These are phyloP conservation scores for Cecidostiba fungosa DNA, from an alignment of 2,888 invertebrate genomes.

Conservation along the genomic window DNA sequence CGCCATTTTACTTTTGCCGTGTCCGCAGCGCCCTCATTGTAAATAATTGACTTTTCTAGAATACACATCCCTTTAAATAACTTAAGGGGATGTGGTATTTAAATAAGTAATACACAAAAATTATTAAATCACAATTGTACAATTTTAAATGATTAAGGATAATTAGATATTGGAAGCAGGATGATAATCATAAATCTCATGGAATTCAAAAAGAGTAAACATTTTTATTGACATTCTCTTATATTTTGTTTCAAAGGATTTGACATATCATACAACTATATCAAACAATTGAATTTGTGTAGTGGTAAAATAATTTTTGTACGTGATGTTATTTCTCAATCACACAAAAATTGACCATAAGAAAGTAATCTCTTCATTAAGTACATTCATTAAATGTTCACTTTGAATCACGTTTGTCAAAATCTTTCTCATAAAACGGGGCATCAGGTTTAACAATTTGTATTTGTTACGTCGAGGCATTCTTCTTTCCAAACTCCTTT, in stretches of 20 bases:
- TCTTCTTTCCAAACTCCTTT: slow-evolving; percentile 59
- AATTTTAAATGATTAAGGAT: background rate
- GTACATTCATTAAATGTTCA: slow-evolving; percentile 59
- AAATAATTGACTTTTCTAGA: too few relatives aligned
- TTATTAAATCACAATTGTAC: background rate
- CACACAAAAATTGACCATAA: slow-evolving; percentile 44
- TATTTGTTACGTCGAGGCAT: slow-evolving; percentile 55
- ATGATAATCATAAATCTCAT: slow-evolving; percentile 33
- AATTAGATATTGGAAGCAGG: background rate
- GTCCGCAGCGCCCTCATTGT: too few relatives aligned
- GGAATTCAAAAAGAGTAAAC: slow-evolving; percentile 55
- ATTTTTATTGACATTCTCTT: slow-evolving; percentile 58
- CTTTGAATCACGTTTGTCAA: slow-evolving; percentile 35
- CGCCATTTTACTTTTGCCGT: background rate
- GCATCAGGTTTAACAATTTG: slow-evolving; percentile 46
- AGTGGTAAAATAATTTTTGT: slow-evolving; percentile 61
- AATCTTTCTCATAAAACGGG: slow-evolving; percentile 40
- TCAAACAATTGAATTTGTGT: slow-evolving; percentile 47
- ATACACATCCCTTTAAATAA: too few relatives aligned
- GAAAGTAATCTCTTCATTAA: slow-evolving; percentile 62
- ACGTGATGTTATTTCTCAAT: slow-evolving; percentile 28
- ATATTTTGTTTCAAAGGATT: slow-evolving; percentile 52
- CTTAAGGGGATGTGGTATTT: background rate
- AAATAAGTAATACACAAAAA: background rate
- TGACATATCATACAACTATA: slow-evolving; percentile 54